Evolutionary conservation across 1,140 invertebrate genomes (phyloP).

Genomic region (fruit fly (Drosophila melanogaster)): DNA sequence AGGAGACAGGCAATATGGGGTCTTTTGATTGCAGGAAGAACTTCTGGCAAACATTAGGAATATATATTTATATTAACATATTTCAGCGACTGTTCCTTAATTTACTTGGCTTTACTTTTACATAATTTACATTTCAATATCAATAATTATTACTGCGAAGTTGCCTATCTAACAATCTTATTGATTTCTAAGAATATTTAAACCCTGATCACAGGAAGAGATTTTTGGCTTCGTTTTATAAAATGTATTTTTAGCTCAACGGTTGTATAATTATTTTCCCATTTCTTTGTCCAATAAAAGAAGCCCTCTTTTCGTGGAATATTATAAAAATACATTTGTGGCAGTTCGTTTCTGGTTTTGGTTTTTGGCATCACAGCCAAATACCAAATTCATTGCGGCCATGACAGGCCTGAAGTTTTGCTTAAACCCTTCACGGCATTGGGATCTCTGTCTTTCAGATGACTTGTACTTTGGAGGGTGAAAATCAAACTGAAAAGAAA

Average conservation of each 20-base stretch:
- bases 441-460: constrained; percentile 49
- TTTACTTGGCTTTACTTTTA: too few species aligned
- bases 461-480: constrained; percentile 76
- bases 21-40: background rate
- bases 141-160: too few species aligned
- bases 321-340: constrained; percentile 27
- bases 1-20: constrained; percentile 28
- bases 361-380: constrained; percentile 32
- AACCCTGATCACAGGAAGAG: constrained; percentile 20
- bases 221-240: background rate
- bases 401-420: constrained; percentile 73
- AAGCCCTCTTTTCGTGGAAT: constrained; percentile 23
- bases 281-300: constrained; percentile 27
- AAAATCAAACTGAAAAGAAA: constrained; percentile 81
- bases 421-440: constrained; percentile 68
- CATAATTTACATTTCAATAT: too few species aligned
- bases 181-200: background rate
- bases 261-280: constrained; percentile 38
- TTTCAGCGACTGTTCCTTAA: background rate
- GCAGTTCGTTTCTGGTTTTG: constrained; percentile 29
- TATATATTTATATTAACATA: background rate
- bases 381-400: constrained; percentile 55
- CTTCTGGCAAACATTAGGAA: background rate
- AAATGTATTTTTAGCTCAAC: constrained; percentile 17
- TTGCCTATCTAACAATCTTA: too few species aligned